Percentiles rank a stretch among this genome's conserved stretches.
Evolutionary conservation across 2,888 invertebrate species (phyloP).

Genomic region (Stratiomys singularior): DNA sequence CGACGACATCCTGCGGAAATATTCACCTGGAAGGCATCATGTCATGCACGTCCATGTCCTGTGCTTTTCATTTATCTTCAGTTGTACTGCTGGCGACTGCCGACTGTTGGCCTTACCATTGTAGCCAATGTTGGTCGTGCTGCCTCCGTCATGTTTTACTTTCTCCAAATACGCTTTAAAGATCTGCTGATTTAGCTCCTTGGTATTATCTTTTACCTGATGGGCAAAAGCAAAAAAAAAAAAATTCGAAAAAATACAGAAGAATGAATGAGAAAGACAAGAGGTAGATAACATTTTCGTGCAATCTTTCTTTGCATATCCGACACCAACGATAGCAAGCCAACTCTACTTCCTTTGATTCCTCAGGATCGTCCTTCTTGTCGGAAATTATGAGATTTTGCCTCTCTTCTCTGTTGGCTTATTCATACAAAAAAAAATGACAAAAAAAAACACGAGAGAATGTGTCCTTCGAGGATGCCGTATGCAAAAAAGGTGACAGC

Average conservation of each 20-base stretch:
- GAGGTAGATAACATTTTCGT: conserved; percentile 20
- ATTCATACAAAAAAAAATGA: not conserved
- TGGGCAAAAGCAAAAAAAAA: not conserved
- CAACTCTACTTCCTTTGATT: conserved; percentile 10
- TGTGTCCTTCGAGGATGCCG: not conserved
- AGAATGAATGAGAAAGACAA: not conserved
- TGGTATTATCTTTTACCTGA: conserved; percentile 15
- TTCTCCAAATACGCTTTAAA: conserved; percentile 8
- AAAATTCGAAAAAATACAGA: not conserved
- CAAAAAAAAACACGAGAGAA: not conserved
- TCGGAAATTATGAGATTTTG: conserved; percentile 27
- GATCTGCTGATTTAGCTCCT: conserved; percentile 25
- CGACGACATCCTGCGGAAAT: conserved; percentile 37
- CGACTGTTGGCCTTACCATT: not conserved
- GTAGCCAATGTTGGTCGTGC: not conserved
- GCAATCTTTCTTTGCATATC: conserved; percentile 10
- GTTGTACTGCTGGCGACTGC: not conserved
- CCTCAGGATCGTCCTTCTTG: not conserved
- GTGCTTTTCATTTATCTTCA: conserved; percentile 27
- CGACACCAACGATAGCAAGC: conserved; percentile 6
- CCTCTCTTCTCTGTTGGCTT: not conserved
- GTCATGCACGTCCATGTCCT: conserved; percentile 25
- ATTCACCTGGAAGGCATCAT: conserved; percentile 33
- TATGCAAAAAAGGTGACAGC: conserved; percentile 25
- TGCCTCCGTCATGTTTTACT: conserved; percentile 1